Base-by-base conservation (phyloP, 2,113 vertebrate species). In the Zeus faber region DNA sequence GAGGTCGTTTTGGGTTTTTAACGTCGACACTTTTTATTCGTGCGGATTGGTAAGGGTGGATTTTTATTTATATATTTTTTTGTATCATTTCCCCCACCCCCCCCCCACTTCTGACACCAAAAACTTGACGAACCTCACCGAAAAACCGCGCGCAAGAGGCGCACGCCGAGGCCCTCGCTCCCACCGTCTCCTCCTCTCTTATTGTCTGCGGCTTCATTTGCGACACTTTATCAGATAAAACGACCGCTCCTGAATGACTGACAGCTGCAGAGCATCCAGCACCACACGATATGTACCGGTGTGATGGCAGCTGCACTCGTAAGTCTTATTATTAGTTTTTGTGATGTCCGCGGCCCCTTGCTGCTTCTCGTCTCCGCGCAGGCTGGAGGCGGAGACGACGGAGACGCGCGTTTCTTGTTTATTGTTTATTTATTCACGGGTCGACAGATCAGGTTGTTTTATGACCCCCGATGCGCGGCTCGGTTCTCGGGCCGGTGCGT, bases 41-140 rank as follows among this genome's bases (percentile, higher is more conserved):
- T n/a, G n/a, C n/a, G n/a, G n/a, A n/a, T n/a, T n/a, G 43, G 50
- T 24, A 62, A 54, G 67, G 66, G 25, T 50, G 47, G 54, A 58
- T 65, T 24, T 39, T 45, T 63, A 29, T 80, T 74, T 52, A 73
- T 80, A 62, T 56, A 22, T 75, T 54, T 54, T 52, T 47, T 71
- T 58, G 64, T 57, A 54, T 61, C 33, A 54, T 68, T 70, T 66
- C 53, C 48, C 67, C 68, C 54, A 54, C 65, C 64, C 57, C 58
- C 72, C 53, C 70, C 40, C 11, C 13, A 50, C 62, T 31, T 62
- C 22, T 50, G 43, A 27, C 59, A 54, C 54, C 51, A 65, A 69
- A 73, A 73, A 65, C 79, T 79, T 77, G 60, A 76, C 70, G 45
- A 35, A 68, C 74, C 55, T 48, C 58, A 62, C 76, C 72, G 77